Percentiles rank a stretch among this genome's conserved stretches.
These are phyloP conservation scores for Puma concolor DNA, from an alignment of 2,113 vertebrate genomes.

Conservation along the genomic window DNA sequence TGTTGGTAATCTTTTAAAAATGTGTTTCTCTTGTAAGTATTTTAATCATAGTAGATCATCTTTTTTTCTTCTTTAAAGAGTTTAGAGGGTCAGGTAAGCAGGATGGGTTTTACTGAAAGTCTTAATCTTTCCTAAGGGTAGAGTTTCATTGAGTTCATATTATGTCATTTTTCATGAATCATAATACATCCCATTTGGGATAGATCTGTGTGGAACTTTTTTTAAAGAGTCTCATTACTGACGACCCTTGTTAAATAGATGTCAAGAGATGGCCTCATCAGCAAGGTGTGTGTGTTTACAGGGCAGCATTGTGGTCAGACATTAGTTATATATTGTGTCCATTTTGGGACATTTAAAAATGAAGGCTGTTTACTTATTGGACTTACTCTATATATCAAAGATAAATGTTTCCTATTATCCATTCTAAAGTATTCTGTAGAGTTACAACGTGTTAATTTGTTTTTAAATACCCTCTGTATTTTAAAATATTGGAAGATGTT, in stretches of 20 bases:
- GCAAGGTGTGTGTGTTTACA: neutral
- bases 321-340: neutral
- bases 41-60: neutral
- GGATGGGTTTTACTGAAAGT: neutral
- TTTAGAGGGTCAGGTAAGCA: neutral
- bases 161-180: conserved; percentile 2
- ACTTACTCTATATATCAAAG: neutral
- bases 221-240: neutral
- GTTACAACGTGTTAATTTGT: neutral
- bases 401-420: neutral
- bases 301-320: neutral
- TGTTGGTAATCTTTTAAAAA: conserved; percentile 23
- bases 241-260: neutral
- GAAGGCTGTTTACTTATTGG: neutral
- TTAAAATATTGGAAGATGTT: conserved; percentile 43
- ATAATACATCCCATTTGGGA: neutral
- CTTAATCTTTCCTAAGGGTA: conserved; percentile 18
- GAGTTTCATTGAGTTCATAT: neutral
- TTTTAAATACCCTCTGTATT: neutral
- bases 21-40: neutral
- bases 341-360: conserved; percentile 29
- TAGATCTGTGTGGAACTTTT: neutral
- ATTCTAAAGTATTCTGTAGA: conserved; percentile 18
- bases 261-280: neutral
- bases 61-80: neutral